phyloP scores from a whole-genome alignment of 2,888 invertebrate genomes.

The Ctenicera cuprea region DNA sequence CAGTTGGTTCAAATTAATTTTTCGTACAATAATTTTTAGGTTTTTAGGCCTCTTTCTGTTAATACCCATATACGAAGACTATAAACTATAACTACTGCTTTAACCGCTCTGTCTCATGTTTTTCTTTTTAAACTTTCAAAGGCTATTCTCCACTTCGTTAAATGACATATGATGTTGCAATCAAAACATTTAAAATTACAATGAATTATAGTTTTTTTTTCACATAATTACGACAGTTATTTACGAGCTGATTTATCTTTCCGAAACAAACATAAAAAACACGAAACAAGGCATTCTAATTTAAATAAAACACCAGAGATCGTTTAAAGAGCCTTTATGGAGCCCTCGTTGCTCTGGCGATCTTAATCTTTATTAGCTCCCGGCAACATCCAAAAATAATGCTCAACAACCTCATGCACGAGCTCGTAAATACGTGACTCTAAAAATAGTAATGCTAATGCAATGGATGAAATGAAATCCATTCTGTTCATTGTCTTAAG shows the following conservation, averaged over 20 bases:
- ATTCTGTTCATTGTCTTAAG: constrained; percentile 5
- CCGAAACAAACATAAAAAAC: not conserved
- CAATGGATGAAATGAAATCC: not conserved
- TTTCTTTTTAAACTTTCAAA: no score
- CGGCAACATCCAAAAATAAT: constrained; percentile 15
- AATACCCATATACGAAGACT: no score
- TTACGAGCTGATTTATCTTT: no score
- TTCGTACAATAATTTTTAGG: no score
- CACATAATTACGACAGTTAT: no score
- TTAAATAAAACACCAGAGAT: not conserved
- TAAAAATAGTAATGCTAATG: constrained; percentile 12
- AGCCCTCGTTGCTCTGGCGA: not conserved
- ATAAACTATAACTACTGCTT: no score
- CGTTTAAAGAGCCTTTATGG: not conserved
- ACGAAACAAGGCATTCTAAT: not conserved
- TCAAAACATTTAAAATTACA: no score
- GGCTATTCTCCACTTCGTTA: no score
- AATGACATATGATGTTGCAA: no score
- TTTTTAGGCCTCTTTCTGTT: no score
- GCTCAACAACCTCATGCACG: not conserved
- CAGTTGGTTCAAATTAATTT: no score
- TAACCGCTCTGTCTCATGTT: not conserved
- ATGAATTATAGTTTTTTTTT: no score
- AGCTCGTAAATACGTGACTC: constrained; percentile 14
- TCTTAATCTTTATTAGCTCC: constrained; percentile 9